phyloP scores from a whole-genome alignment of 2,113 vertebrate genomes.

The Axis porcinus region DNA sequence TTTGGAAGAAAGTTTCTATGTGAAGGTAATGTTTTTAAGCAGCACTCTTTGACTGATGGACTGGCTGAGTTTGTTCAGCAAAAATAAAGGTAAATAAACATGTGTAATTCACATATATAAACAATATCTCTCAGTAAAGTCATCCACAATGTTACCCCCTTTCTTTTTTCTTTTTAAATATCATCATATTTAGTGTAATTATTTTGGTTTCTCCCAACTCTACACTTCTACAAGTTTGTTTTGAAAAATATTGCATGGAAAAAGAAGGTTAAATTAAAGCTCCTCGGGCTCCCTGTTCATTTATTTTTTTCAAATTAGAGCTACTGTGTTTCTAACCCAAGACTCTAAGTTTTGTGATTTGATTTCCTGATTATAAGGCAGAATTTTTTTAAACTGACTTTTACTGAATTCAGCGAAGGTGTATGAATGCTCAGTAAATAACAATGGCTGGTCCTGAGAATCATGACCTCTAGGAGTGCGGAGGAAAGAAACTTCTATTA shows the following conservation, averaged over 20 bases:
- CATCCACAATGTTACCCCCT: not conserved
- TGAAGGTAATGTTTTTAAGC: not conserved
- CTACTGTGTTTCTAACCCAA: not conserved
- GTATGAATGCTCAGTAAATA: not conserved
- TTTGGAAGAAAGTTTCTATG: not conserved
- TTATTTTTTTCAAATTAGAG: not conserved
- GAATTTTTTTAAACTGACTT: not conserved
- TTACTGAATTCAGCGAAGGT: not conserved
- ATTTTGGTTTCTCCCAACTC: not conserved
- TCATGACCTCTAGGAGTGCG: not conserved
- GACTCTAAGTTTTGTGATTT: not conserved
- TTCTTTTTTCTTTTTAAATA: not conserved
- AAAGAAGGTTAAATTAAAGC: not conserved
- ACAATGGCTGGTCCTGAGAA: not conserved
- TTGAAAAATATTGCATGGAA: not conserved
- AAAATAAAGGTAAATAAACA: slow-evolving; percentile 4
- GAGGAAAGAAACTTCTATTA: not conserved
- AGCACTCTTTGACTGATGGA: not conserved
- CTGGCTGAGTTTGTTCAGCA: not conserved
- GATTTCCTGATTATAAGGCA: not conserved
- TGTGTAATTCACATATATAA: not conserved
- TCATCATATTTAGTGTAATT: not conserved
- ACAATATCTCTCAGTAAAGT: not conserved
- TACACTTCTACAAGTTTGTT: not conserved
- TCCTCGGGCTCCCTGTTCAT: not conserved